Percentiles rank a stretch among this genome's conserved stretches.
Evolutionary conservation across 2,888 invertebrate species (phyloP).

Genomic region (Anodontia alba): DNA sequence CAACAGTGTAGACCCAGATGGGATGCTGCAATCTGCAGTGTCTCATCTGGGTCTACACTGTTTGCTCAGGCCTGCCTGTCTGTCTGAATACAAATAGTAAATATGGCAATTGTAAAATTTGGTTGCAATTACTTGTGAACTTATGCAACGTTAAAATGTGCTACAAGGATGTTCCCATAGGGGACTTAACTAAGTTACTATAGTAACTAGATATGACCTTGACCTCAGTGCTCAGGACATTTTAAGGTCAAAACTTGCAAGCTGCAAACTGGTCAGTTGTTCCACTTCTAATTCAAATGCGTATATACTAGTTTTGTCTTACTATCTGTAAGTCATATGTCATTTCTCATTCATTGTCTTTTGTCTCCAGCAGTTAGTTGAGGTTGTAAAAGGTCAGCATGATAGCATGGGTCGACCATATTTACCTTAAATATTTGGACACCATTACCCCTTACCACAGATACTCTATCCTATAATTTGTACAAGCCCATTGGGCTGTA

Average conservation of each 20-base stretch:
- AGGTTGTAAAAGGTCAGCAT: no score
- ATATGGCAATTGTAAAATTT: not conserved
- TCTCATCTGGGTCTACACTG: not conserved
- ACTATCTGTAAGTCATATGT: no score
- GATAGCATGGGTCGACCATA: no score
- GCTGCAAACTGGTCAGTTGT: not conserved
- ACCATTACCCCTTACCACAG: no score
- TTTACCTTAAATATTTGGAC: no score
- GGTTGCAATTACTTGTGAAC: not conserved
- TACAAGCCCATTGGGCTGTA: no score
- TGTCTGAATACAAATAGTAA: not conserved
- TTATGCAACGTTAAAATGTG: slow-evolving; percentile 15
- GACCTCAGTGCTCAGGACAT: not conserved
- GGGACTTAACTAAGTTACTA: not conserved
- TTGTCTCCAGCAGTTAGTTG: no score
- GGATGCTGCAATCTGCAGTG: no score
- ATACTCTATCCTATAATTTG: no score
- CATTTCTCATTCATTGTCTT: no score
- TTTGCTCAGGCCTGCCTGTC: not conserved
- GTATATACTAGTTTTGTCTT: no score
- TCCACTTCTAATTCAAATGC: not conserved
- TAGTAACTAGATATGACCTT: not conserved
- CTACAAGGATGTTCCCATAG: not conserved
- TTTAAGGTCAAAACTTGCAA: not conserved
- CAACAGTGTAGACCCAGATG: no score